Percentiles rank a stretch among this genome's conserved stretches.
phyloP scores from a whole-genome alignment of 2,113 vertebrate genomes.

The Phyllopteryx taeniolatus region DNA sequence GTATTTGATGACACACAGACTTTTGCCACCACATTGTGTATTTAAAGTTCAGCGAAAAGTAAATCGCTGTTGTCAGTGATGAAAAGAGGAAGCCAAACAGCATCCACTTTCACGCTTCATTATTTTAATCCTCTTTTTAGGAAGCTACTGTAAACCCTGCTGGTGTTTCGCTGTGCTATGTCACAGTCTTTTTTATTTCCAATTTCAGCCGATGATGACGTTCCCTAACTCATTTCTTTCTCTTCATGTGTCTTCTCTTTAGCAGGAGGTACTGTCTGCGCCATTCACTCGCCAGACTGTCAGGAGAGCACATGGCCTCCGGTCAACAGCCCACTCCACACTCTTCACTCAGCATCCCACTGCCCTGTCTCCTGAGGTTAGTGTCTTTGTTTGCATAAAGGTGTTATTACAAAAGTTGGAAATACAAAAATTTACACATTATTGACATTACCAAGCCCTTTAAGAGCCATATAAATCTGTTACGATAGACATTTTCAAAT shows the following conservation, averaged over 20 bases:
- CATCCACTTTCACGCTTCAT: conserved; percentile 45
- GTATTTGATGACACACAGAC: conserved; percentile 3
- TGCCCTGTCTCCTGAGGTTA: conserved; percentile 67
- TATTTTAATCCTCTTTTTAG: conserved; percentile 43
- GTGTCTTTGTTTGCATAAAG: conserved; percentile 21
- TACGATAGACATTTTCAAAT: neutral
- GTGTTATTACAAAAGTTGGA: conserved; percentile 2
- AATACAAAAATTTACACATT: conserved; percentile 8
- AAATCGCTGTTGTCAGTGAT: conserved; percentile 1
- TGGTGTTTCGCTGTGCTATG: conserved; percentile 15
- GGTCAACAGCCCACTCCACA: conserved; percentile 63
- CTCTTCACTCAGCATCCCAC: conserved; percentile 70
- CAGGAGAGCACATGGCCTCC: conserved; percentile 75
- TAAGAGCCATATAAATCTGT: neutral
- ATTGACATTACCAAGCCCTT: conserved; percentile 15
- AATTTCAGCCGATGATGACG: conserved; percentile 1
- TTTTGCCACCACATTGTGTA: neutral
- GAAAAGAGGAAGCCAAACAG: conserved; percentile 28
- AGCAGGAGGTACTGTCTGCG: conserved; percentile 66
- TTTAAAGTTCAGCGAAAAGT: conserved; percentile 4
- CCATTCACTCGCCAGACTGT: conserved; percentile 69
- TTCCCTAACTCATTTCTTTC: neutral
- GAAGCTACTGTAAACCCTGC: conserved; percentile 1
- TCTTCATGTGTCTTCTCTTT: conserved; percentile 14
- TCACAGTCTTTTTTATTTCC: conserved; percentile 9